These are phyloP conservation scores for Penaeus japonicus DNA, from an alignment of 1,140 invertebrate genomes.

Conservation along the genomic window DNA sequence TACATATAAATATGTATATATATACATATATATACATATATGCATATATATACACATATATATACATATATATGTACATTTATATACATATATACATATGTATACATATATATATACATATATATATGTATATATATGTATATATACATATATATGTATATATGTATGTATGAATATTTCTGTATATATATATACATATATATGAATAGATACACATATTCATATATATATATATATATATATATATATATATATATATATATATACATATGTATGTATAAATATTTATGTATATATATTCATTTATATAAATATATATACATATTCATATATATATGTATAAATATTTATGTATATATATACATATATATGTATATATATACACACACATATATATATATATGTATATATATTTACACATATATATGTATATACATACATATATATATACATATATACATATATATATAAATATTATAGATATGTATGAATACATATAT, in stretches of 20 bases:
- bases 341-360: neutral
- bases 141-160: too few species aligned
- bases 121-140: neutral
- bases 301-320: neutral
- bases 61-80: neutral
- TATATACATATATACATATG: neutral
- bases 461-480: neutral
- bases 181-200: too few species aligned
- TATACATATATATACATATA: slow-evolving; percentile 13
- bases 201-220: too few species aligned
- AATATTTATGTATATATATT: neutral
- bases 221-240: neutral
- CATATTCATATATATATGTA: neutral
- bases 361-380: neutral
- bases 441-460: slow-evolving; percentile 6
- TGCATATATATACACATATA: slow-evolving; percentile 13
- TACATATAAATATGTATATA: neutral
- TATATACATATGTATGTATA: neutral
- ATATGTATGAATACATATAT: neutral
- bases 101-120: neutral
- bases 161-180: too few species aligned
- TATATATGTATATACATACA: neutral
- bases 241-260: neutral
- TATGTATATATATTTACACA: neutral
- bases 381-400: neutral